A percentile compares a stretch with the other conserved stretches of the same genome.
Evolutionary conservation across 2,797 vertebrate species (phyloP).

Genomic region (Acanthiza pusilla): DNA sequence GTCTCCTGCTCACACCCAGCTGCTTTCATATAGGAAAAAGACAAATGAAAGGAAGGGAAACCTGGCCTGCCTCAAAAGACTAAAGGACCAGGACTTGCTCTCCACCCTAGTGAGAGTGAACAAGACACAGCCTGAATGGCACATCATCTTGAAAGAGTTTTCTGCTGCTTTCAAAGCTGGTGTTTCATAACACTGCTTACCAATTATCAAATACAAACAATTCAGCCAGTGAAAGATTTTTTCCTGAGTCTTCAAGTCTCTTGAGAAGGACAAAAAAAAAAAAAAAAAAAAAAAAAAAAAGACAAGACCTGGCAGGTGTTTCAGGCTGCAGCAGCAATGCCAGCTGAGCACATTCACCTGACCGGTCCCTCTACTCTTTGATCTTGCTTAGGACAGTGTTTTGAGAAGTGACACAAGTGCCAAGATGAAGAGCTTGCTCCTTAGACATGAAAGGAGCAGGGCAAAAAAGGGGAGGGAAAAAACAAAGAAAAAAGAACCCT

Average conservation of each 20-base stretch:
- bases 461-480: accelerated
- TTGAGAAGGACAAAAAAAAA: background rate
- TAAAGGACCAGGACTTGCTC: background rate
- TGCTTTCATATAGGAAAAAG: background rate
- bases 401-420: background rate
- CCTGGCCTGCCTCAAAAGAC: background rate
- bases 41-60: background rate
- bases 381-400: background rate
- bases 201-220: conserved; percentile 1
- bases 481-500: background rate
- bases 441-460: background rate
- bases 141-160: background rate
- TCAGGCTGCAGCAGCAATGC: background rate
- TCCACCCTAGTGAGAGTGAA: background rate
- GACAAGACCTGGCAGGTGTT: background rate
- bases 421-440: conserved; percentile 4
- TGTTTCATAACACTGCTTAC: background rate
- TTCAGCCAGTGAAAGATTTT: background rate
- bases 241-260: background rate
- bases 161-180: background rate
- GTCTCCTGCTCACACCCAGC: background rate
- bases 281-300: background rate
- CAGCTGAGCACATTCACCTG: conserved; percentile 10
- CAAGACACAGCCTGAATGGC: background rate
- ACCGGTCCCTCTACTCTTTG: background rate